Evolutionary conservation across 2,797 vertebrate species (phyloP), one percentile per base, ranked within the genome.

Genomic region (Discoglossus pictus): DNA sequence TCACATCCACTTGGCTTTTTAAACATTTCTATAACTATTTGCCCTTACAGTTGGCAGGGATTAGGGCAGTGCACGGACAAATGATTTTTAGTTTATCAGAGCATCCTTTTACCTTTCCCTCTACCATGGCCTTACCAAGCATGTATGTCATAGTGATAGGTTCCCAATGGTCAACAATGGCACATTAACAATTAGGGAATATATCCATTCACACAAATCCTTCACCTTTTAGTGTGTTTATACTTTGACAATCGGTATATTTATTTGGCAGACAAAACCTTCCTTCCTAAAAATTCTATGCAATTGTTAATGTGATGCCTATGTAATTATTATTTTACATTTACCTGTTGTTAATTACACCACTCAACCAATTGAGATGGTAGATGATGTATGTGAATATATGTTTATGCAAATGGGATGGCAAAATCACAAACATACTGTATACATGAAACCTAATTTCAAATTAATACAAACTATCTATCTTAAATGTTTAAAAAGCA

Each of bases 221-320:
- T 42, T 56, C 51, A 36, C 24, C 54, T 23, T 12, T 56, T 42
- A 55, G 52, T 4, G 52, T 44, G 27, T 23, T 17, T 70, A 40
- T 47, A 51, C 52, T 63, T 48, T 70, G 67, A 63, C 68, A 70
- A 70, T 70, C 60, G 17, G 40, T 58, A 63, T 70, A 56, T 69
- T 58, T 70, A 63, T 70, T 54, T 70, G 13, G 27, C 38, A 43
- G 44, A 56, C 31, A 3, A 48, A 43, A 48, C 18, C 12, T 47
- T 63, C 43, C 50, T n/a, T 50, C 21, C 3, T 70, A 56, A 63
- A 56, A 43, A 70, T 8, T 31, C 60, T 70, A 70, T 70, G 68
- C 68, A 70, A 70, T 50, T 27, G 24, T 63, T 63, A 48, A 34
- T 47, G 43, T 58, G 60, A 54, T 48, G 24, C 51, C 17, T 62